A percentile compares a stretch with the other conserved stretches of the same genome.
phyloP scores from a whole-genome alignment of 1,140 invertebrate species.

The Orius laevigatus region DNA sequence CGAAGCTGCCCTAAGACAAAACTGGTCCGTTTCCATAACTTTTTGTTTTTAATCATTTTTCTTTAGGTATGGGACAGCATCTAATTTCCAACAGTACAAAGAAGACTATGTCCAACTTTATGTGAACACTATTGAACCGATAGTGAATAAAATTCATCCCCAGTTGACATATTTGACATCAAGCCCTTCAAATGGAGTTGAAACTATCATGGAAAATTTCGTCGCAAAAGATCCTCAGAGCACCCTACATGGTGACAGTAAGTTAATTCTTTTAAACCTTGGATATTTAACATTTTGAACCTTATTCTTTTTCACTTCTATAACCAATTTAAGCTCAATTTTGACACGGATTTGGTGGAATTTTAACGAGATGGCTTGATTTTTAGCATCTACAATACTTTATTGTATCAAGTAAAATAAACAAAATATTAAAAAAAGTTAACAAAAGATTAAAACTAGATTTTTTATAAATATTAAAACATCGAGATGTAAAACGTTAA shows the following conservation, averaged over 20 bases:
- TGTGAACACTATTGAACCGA: conserved; percentile 52
- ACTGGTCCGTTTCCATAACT: conserved; percentile 65
- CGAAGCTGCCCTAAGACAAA: conserved; percentile 67
- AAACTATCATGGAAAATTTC: conserved; percentile 58
- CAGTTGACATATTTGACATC: conserved; percentile 59
- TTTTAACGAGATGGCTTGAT: no score
- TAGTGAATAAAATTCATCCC: conserved; percentile 44
- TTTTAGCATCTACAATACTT: no score
- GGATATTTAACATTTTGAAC: no score
- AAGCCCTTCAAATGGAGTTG: conserved; percentile 80
- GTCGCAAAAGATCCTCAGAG: conserved; percentile 57
- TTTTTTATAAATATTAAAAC: no score
- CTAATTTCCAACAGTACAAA: conserved; percentile 42
- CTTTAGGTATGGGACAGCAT: conserved; percentile 43
- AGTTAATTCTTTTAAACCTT: conserved; percentile 21
- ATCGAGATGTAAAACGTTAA: no score
- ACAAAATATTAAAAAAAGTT: no score
- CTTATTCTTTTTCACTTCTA: no score
- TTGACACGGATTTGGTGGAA: no score
- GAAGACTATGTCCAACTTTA: conserved; percentile 79
- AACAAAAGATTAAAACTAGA: no score
- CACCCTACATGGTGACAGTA: conserved; percentile 73
- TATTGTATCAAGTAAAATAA: no score
- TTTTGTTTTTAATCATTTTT: background rate
- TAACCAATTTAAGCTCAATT: no score